A percentile compares a stretch with the other conserved stretches of the same genome.
These are phyloP conservation scores for Heliconius congener DNA, from an alignment of 1,140 invertebrate species.

Conservation along the genomic window DNA sequence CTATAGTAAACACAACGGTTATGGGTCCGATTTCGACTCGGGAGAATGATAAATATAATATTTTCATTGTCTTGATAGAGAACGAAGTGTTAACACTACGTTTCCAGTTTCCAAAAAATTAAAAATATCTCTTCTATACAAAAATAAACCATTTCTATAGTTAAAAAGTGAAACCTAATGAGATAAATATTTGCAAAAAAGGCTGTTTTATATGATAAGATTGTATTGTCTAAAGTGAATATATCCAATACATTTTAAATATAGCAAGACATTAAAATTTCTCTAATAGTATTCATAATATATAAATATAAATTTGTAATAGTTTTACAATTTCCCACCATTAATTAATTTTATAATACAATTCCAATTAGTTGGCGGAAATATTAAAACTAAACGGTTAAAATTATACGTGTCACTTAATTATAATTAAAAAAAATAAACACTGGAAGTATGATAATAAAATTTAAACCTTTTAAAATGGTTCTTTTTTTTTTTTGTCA, in stretches of 20 bases:
- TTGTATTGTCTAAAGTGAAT: neutral
- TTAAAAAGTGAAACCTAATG: too few species aligned
- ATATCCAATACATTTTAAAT: neutral
- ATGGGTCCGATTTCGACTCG: too few species aligned
- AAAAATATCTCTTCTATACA: too few species aligned
- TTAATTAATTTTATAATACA: neutral
- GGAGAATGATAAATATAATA: too few species aligned
- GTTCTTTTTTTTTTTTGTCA: too few species aligned
- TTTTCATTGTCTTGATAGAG: too few species aligned
- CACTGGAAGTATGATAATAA: too few species aligned
- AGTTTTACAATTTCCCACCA: neutral
- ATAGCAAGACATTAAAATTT: neutral
- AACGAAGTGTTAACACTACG: too few species aligned
- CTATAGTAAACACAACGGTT: too few species aligned
- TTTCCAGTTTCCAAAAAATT: too few species aligned
- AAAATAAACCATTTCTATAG: too few species aligned
- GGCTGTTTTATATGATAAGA: neutral
- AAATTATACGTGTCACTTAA: neutral
- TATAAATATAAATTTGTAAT: neutral
- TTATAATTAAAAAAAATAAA: neutral
- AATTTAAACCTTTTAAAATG: too few species aligned
- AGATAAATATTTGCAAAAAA: neutral
- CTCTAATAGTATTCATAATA: neutral
- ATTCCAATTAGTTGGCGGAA: neutral
- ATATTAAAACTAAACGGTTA: constrained; percentile 17